phyloP scores from a whole-genome alignment of 2,888 invertebrate species.

The Coenonympha glycerion region DNA sequence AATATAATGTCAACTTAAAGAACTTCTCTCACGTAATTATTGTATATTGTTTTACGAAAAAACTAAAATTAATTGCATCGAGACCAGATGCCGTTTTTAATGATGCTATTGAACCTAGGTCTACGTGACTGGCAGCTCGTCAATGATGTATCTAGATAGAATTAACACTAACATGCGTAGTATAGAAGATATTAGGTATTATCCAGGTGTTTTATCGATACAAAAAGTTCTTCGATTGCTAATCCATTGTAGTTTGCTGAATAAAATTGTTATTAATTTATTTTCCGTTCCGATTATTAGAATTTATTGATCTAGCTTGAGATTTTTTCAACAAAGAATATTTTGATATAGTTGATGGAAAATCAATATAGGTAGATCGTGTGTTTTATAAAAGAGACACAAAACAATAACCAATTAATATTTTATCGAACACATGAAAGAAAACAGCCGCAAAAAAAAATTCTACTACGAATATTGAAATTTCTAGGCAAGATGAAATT shows the following conservation, averaged over 20 bases:
- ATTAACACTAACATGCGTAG: not conserved
- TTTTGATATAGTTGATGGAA: no score
- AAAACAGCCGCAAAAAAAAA: no score
- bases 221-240: not conserved
- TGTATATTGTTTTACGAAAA: not conserved
- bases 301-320: no score
- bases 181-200: no score
- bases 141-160: not conserved
- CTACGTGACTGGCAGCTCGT: constrained; percentile 16
- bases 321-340: no score
- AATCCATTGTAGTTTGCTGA: not conserved
- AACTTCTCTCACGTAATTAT: no score
- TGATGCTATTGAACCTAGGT: constrained; percentile 11
- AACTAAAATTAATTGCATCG: not conserved
- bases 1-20: no score
- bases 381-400: no score
- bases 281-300: not conserved
- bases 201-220: not conserved
- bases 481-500: constrained; percentile 2
- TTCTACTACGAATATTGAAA: not conserved
- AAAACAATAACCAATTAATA: no score
- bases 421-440: no score
- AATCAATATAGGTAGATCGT: no score
- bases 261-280: not conserved
- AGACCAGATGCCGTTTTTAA: not conserved